These are phyloP conservation scores for Gastrophryne carolinensis DNA, from an alignment of 2,797 vertebrate genomes.

Conservation along the genomic window DNA sequence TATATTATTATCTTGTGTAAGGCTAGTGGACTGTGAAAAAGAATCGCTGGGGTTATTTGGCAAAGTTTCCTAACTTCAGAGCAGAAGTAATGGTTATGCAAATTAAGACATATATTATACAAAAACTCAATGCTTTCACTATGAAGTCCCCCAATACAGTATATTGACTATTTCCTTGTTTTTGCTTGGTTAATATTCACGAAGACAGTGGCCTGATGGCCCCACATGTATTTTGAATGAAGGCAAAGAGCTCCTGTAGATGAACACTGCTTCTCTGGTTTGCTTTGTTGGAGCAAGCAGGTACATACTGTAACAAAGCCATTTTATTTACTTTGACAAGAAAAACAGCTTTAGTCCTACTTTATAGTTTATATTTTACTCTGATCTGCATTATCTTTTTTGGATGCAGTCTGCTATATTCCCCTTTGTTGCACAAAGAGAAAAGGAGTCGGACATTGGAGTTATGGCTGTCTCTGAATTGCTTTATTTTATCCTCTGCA, in stretches of 20 bases:
- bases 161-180: neutral
- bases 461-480: too few relatives aligned
- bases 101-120: constrained; percentile 20
- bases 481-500: too few relatives aligned
- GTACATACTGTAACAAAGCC: neutral
- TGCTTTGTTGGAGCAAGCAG: neutral
- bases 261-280: neutral
- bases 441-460: too few relatives aligned
- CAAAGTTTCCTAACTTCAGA: constrained; percentile 8
- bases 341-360: too few relatives aligned
- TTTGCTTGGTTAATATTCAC: neutral
- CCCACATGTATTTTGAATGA: neutral
- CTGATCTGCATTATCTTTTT: too few relatives aligned
- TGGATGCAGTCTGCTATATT: too few relatives aligned
- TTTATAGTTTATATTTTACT: too few relatives aligned
- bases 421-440: too few relatives aligned
- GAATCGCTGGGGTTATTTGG: constrained; percentile 4
- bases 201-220: neutral
- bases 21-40: neutral
- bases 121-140: constrained; percentile 19
- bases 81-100: constrained; percentile 29
- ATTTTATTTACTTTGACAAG: too few relatives aligned
- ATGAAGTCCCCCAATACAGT: neutral
- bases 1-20: neutral
- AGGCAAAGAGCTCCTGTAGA: neutral